Base-by-base conservation (phyloP, 2,888 invertebrate species). In the Dinocampus coccinellae region DNA sequence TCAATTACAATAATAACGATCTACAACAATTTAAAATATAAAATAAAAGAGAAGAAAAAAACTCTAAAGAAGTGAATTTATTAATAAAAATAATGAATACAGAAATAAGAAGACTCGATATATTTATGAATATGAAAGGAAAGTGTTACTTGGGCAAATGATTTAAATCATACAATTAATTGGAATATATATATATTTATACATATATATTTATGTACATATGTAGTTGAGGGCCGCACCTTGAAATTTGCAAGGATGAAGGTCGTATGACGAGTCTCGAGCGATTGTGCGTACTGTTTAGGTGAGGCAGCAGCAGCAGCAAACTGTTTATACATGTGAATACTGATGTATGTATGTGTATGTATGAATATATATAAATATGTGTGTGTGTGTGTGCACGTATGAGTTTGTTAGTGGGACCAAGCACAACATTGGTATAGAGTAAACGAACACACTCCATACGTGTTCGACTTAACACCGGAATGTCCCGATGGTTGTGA, bases 181-280 rank as follows among this genome's bases (percentile, higher is more conserved):
- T n/a, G n/a, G n/a, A n/a, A n/a, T n/a, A n/a, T n/a, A n/a, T n/a
- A n/a, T n/a, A n/a, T n/a, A n/a, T n/a, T n/a, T n/a, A n/a, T n/a
- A n/a, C n/a, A n/a, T n/a, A n/a, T n/a, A n/a, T 39, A 39, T 39
- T n/a, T 39, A 72, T 74, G 72, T 73, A 70, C 69, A 73, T 53
- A 53, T 60, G 58, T 42, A 52, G 52, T 22, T 39, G 62, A 26
- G 33, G 47, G 72, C 75, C 73, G 73, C 73, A 66, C 69, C 73
- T 73, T 62, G 73, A 60, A 70, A 66, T 66, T 73, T 55, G 57
- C 58, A 74, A 78, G 69, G 39, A 39, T 81, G 81, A 83, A 83
- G 83, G 82, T 82, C 82, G 74, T 75, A 78, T 77, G 79, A 82
- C 79, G 79, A 78, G 76, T 74, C 75, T 73, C 74, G 76, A 78